Evolutionary conservation across 2,113 vertebrate species (phyloP).

Genomic region (Stictonetta naevosa): DNA sequence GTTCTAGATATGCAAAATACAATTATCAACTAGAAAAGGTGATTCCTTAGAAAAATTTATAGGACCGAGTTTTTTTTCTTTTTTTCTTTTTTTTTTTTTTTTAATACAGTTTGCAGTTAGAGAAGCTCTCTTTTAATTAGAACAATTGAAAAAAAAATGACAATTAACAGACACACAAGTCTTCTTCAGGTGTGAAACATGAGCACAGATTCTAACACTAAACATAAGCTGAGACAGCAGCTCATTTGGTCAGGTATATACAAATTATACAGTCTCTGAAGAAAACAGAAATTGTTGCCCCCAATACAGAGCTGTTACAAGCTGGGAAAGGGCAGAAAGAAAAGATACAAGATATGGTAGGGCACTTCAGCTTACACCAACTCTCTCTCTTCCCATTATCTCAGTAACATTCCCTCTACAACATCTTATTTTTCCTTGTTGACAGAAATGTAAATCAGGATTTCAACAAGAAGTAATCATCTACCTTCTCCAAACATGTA

Average conservation of each 20-base stretch:
- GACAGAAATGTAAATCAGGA: not conserved
- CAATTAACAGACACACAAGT: not conserved
- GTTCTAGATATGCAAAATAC: not conserved
- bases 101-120: not conserved
- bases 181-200: not conserved
- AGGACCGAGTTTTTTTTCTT: not conserved
- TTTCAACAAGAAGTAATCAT: not conserved
- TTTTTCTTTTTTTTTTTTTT: too few relatives aligned
- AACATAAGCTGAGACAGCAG: not conserved
- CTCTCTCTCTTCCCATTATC: not conserved
- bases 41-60: not conserved
- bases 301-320: not conserved
- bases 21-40: not conserved
- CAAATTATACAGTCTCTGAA: not conserved
- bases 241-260: not conserved
- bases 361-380: not conserved
- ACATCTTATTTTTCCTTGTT: not conserved
- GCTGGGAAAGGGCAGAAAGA: not conserved
- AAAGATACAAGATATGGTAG: not conserved
- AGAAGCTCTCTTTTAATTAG: not conserved
- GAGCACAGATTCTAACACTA: not conserved
- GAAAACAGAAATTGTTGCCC: not conserved
- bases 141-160: not conserved
- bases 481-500: conserved; percentile 98
- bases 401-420: not conserved